Conservation (phyloP, 2,113 vertebrate species). For the Eira barbara region DNA sequence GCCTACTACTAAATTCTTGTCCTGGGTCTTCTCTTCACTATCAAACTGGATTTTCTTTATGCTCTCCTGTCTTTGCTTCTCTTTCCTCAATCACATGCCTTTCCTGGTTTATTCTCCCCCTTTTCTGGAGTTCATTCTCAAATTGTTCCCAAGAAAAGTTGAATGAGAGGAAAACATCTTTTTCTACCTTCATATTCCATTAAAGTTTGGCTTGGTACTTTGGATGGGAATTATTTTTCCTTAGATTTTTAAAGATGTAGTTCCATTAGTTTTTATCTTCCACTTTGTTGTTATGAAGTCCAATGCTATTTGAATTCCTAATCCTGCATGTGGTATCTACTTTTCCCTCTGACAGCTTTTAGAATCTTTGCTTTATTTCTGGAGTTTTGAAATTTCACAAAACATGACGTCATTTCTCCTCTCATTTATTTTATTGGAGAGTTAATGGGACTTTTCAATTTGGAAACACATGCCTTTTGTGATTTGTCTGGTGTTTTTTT, state of each 20-base stretch:
- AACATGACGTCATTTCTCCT: not conserved
- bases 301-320: not conserved
- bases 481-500: not conserved
- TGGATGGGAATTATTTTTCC: conserved; percentile 5
- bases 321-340: not conserved
- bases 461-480: not conserved
- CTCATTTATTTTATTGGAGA: not conserved
- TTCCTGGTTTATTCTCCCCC: not conserved
- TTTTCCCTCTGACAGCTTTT: not conserved
- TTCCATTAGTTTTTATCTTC: not conserved
- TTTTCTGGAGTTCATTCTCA: not conserved
- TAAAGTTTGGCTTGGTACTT: not conserved
- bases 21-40: not conserved
- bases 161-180: not conserved
- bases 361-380: conserved; percentile 42
- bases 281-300: not conserved
- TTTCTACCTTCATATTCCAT: not conserved
- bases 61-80: not conserved
- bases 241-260: not conserved
- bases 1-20: not conserved
- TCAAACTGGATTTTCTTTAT: not conserved
- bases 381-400: not conserved
- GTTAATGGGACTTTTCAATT: not conserved
- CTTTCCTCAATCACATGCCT: not conserved
- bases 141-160: not conserved